A percentile compares a stretch with the other conserved stretches of the same genome.
Conservation (phyloP, 1,140 invertebrate species). For the Panagrolaimus sp. region DNA sequence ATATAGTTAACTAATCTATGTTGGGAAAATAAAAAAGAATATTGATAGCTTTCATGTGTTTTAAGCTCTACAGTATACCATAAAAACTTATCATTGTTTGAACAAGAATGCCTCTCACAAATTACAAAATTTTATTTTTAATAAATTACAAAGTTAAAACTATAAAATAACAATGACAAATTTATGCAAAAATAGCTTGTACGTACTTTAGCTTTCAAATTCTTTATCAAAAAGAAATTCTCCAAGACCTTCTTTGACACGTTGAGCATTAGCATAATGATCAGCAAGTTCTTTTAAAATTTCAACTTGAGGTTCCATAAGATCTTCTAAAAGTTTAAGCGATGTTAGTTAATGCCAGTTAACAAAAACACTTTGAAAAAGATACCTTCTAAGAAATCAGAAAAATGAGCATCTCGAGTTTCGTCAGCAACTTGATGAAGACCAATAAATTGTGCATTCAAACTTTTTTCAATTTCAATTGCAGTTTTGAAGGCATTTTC, state of each 20-base stretch:
- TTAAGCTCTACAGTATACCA: too few relatives aligned
- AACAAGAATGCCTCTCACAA: too few relatives aligned
- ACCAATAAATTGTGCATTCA: slow-evolving; percentile 69
- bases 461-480: slow-evolving; percentile 69
- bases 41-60: too few relatives aligned
- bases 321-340: slow-evolving; percentile 8
- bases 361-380: too few relatives aligned
- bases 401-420: slow-evolving; percentile 66
- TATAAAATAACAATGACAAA: too few relatives aligned
- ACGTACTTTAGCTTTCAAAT: slow-evolving; percentile 9
- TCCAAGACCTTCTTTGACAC: slow-evolving; percentile 10
- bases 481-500: slow-evolving; percentile 68
- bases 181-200: too few relatives aligned
- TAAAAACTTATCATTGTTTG: too few relatives aligned
- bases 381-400: slow-evolving; percentile 17
- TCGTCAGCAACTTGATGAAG: slow-evolving; percentile 66
- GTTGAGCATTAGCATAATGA: not conserved
- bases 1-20: too few relatives aligned
- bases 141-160: too few relatives aligned
- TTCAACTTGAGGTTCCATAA: slow-evolving; percentile 14
- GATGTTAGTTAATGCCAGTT: too few relatives aligned
- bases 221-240: slow-evolving; percentile 20
- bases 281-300: slow-evolving; percentile 12
- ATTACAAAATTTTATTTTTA: too few relatives aligned
- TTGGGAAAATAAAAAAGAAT: too few relatives aligned